phyloP scores from a whole-genome alignment of 2,888 invertebrate species.

The Latrodectus hesperus region DNA sequence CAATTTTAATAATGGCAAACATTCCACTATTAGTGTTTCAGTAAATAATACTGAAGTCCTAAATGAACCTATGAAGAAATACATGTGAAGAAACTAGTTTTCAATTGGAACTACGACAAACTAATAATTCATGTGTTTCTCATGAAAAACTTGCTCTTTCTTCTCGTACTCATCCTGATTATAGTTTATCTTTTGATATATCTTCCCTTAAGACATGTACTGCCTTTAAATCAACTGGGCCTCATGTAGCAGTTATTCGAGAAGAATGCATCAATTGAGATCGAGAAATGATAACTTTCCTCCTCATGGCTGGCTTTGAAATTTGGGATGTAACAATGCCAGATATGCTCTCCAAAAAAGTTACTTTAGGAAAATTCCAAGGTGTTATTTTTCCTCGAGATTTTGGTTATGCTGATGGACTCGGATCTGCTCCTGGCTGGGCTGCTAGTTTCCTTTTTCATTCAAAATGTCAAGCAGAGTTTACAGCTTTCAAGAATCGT shows the following conservation, averaged over 20 bases:
- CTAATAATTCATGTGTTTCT: slow-evolving; percentile 84
- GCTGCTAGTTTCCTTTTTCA: slow-evolving; percentile 89
- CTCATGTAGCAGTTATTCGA: slow-evolving; percentile 91
- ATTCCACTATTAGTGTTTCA: slow-evolving; percentile 21
- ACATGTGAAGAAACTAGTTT: slow-evolving; percentile 98
- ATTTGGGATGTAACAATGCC: slow-evolving; percentile 97
- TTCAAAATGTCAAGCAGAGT: slow-evolving; percentile 82
- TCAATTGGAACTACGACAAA: slow-evolving; percentile 88
- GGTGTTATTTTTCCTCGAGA: slow-evolving; percentile 97
- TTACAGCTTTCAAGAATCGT: slow-evolving; percentile 82
- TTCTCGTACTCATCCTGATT: slow-evolving; percentile 83
- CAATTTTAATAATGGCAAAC: slow-evolving; percentile 25
- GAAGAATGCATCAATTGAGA: slow-evolving; percentile 99
- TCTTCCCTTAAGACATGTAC: background rate
- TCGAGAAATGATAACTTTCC: slow-evolving; percentile 93
- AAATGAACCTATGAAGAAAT: slow-evolving; percentile 79
- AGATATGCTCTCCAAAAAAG: slow-evolving; percentile 84
- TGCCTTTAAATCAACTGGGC: slow-evolving; percentile 70
- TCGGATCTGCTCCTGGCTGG: slow-evolving; percentile 98
- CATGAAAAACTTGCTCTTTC: slow-evolving; percentile 85
- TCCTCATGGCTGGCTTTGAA: slow-evolving; percentile 87
- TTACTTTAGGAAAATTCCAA: slow-evolving; percentile 86
- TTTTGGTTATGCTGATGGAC: slow-evolving; percentile 98
- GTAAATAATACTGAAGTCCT: slow-evolving; percentile 37
- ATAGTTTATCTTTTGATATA: slow-evolving; percentile 80